A percentile compares a stretch with the other conserved stretches of the same genome.
Conservation (phyloP, 1,140 invertebrate genomes). For the Schlechtendalia chinensis region DNA sequence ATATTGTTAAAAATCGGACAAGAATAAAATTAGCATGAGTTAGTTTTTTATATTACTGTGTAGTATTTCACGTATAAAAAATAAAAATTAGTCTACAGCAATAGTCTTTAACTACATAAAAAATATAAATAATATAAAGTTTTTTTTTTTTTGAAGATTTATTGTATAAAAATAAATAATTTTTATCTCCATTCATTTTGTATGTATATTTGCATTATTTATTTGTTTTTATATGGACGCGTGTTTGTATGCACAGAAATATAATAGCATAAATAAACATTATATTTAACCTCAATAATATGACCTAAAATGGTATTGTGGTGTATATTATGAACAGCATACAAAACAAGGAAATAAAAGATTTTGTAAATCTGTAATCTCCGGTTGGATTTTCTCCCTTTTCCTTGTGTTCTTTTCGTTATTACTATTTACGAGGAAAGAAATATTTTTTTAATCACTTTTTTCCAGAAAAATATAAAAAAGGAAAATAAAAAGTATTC, state of each 20-base stretch:
- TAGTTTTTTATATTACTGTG: too few species aligned
- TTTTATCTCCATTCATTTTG: background rate
- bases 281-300: background rate
- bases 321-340: background rate
- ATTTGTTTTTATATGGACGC: background rate
- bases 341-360: conserved; percentile 1
- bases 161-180: background rate
- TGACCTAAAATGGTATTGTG: background rate
- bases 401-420: background rate
- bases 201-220: background rate
- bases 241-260: background rate
- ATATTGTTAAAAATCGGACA: too few species aligned
- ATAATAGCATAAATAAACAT: background rate
- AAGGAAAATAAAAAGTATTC: background rate
- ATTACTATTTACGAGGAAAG: background rate
- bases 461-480: background rate
- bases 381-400: background rate
- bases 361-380: background rate
- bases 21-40: too few species aligned
- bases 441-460: conserved; percentile 17
- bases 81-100: too few species aligned
- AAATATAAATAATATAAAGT: too few species aligned
- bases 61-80: too few species aligned
- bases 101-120: too few species aligned
- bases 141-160: background rate